phyloP scores from a whole-genome alignment of 2,888 invertebrate genomes.

The Andrena dorsata region DNA sequence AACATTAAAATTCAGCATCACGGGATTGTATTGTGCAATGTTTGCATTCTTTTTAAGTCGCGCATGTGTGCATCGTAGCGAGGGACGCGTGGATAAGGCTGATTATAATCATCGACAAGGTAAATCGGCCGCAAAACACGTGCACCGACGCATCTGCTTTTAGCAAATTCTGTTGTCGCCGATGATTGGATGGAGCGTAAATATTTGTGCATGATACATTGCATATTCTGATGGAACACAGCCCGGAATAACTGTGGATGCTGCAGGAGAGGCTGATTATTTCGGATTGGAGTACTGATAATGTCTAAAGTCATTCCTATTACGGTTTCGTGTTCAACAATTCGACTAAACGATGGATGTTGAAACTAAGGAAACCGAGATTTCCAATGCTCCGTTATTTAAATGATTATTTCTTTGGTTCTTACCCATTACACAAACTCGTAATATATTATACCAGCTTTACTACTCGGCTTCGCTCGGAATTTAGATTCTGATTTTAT shows the following conservation, averaged over 20 bases:
- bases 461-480: too few relatives aligned
- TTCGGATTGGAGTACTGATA: slow-evolving; percentile 65
- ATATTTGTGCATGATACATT: slow-evolving; percentile 70
- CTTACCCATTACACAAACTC: too few relatives aligned
- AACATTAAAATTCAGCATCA: not conserved
- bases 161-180: slow-evolving; percentile 59
- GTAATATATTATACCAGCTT: too few relatives aligned
- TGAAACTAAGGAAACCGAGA: not conserved
- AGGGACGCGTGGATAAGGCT: not conserved
- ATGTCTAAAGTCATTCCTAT: slow-evolving; percentile 58
- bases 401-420: too few relatives aligned
- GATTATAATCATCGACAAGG: slow-evolving; percentile 49
- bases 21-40: not conserved
- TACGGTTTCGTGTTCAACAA: not conserved
- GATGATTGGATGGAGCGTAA: slow-evolving; percentile 66
- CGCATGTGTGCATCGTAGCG: not conserved
- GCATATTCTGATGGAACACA: slow-evolving; percentile 38
- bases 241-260: slow-evolving; percentile 62
- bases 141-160: slow-evolving; percentile 53
- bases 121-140: slow-evolving; percentile 53
- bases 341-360: not conserved
- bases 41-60: slow-evolving; percentile 9
- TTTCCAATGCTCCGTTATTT: not conserved
- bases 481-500: too few relatives aligned
- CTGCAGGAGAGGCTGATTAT: slow-evolving; percentile 75